A percentile compares a stretch with the other conserved stretches of the same genome.
Evolutionary conservation across 2,888 invertebrate genomes (phyloP).

Genomic region (Epirrita christyi): DNA sequence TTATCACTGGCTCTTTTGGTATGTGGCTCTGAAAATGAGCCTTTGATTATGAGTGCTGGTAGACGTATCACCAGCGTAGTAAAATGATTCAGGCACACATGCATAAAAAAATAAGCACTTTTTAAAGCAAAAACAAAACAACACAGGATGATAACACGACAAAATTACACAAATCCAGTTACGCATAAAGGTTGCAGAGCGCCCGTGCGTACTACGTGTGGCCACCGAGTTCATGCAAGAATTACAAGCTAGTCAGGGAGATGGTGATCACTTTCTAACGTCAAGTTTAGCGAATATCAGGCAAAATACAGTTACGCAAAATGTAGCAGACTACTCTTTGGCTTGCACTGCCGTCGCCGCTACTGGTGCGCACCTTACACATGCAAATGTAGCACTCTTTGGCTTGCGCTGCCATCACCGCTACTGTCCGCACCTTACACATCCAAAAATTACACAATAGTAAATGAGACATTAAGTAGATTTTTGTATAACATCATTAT

Average conservation of each 20-base stretch:
- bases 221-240: constrained; percentile 53
- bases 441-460: too few relatives aligned
- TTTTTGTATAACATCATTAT: too few relatives aligned
- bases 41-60: too few relatives aligned
- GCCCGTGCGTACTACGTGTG: constrained; percentile 29
- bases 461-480: too few relatives aligned
- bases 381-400: too few relatives aligned
- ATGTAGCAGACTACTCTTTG: background rate
- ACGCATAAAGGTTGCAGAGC: constrained; percentile 47
- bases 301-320: background rate
- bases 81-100: too few relatives aligned
- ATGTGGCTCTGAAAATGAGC: too few relatives aligned
- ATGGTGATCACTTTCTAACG: background rate
- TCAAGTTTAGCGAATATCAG: background rate
- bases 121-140: constrained; percentile 16
- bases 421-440: background rate
- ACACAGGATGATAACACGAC: constrained; percentile 17
- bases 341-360: too few relatives aligned
- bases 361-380: too few relatives aligned
- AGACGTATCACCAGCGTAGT: too few relatives aligned
- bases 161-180: constrained; percentile 38
- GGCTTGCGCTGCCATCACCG: too few relatives aligned
- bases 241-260: constrained; percentile 46
- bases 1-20: too few relatives aligned
- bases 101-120: background rate